Evolutionary conservation across 2,888 invertebrate genomes (phyloP), one percentile per base, ranked within the genome.

Genomic region (Argyresthia goedartella): DNA sequence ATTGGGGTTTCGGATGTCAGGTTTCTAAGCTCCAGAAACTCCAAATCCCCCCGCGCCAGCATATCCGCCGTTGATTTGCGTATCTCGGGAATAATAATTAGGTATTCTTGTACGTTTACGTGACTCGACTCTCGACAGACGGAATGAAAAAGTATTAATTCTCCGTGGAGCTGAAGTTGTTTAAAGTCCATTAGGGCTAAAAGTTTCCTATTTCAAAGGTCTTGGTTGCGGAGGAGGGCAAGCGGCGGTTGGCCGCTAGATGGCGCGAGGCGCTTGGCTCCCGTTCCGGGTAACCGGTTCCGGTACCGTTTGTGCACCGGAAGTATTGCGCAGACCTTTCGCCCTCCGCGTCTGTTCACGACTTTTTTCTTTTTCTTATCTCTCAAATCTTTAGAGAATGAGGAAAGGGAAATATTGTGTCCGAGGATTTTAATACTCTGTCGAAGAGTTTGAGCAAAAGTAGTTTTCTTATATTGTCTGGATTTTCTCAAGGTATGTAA

Each of bases 301-400:
- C 65, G 67, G 67, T 66, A 64, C 70, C 42, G 50, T 50, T 73
- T 67, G 61, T 65, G 66, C 58, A 54, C 74, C 76, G 78, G 76
- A 77, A 71, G 68, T 65, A 65, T 62, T 62, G 64, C 63, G 63
- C 35, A n/a, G 33, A 6, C 34, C 44, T 15, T 25, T n/a, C 45
- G 36, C 48, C 14, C 35, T 48, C 48, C 36, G 36, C 48, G 15
- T 48, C 36, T 48, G 48, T 14, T 10, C 8, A n/a, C 8, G n/a
- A 36, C 48, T 48, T 48, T 36, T 48, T 48, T 14, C 10, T 25
- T 25, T 25, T 25, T 6, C 25, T 2, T 25, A 25, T 25, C 25
- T 25, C 25, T 25, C 25, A 25, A 25, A 25, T 25, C 25, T 25
- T 25, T 6, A 25, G 25, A 25, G 25, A 25, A 25, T 25, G 25